Conservation (phyloP, 1,140 invertebrate genomes). For the Drosophila sp. region DNA sequence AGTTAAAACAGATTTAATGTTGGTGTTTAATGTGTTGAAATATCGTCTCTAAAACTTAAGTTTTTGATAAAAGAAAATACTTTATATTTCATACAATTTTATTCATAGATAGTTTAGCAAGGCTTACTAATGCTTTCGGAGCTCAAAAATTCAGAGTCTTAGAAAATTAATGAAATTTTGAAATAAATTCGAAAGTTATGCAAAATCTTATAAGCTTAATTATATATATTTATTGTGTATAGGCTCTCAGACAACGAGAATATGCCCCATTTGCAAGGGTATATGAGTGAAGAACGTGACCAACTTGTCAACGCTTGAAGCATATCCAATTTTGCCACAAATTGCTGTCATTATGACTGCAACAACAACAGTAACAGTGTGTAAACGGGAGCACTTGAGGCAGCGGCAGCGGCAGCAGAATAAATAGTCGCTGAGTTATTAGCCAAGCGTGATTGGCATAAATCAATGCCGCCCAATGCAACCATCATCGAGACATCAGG, state of each 20-base stretch:
- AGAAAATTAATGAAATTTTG: no score
- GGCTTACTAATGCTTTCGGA: no score
- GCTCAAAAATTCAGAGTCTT: no score
- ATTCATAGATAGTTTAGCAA: no score
- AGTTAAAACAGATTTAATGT: no score
- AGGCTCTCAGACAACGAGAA: background rate
- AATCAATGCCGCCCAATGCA: conserved; percentile 65
- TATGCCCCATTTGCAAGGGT: background rate
- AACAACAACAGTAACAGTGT: conserved; percentile 26
- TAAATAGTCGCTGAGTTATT: conserved; percentile 70
- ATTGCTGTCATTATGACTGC: conserved; percentile 77
- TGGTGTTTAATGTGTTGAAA: no score
- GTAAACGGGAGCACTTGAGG: conserved; percentile 9
- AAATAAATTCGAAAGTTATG: no score
- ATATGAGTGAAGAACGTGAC: conserved; percentile 59
- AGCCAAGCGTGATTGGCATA: conserved; percentile 81
- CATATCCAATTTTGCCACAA: conserved; percentile 81
- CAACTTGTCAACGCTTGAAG: conserved; percentile 72
- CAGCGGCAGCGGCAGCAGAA: conserved; percentile 28
- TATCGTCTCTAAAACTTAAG: no score
- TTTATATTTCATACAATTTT: no score
- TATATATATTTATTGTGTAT: no score
- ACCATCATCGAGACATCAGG: background rate
- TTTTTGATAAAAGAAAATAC: no score
- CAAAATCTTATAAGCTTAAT: no score